Conservation (phyloP, 2,797 vertebrate species). For the Tolypeutes matacus region DNA sequence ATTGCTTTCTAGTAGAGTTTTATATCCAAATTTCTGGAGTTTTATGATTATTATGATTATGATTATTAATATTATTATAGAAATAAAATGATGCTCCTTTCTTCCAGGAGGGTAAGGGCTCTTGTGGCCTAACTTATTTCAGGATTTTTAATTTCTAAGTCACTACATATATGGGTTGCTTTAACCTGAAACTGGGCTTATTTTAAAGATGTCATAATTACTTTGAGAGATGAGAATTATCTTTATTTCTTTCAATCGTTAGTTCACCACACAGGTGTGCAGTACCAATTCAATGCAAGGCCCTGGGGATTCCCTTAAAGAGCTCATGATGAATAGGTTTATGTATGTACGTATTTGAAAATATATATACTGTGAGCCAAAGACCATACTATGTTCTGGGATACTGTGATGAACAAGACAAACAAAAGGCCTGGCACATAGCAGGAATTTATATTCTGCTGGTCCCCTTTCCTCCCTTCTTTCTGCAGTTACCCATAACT, state of each 20-base stretch:
- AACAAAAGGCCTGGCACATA: not conserved
- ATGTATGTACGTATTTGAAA: not conserved
- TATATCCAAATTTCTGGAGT: not conserved
- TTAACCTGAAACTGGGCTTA: slow-evolving; percentile 30
- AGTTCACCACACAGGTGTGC: not conserved
- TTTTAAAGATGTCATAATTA: slow-evolving; percentile 25
- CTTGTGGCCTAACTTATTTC: slow-evolving; percentile 67
- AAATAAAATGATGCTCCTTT: slow-evolving; percentile 42
- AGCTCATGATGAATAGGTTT: not conserved
- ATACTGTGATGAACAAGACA: not conserved
- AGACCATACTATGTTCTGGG: not conserved
- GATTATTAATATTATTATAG: slow-evolving; percentile 30
- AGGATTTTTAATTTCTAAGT: slow-evolving; percentile 77
- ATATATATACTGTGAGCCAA: not conserved
- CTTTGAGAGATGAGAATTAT: slow-evolving; percentile 1
- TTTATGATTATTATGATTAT: not conserved
- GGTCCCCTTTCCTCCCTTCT: not conserved
- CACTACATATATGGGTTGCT: not conserved
- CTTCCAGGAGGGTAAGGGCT: not conserved
- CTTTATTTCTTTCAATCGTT: slow-evolving; percentile 31
- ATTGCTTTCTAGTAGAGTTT: slow-evolving; percentile 27
- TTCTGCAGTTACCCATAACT: not conserved
- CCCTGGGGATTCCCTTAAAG: not conserved
- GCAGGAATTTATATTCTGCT: not conserved
- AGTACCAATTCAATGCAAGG: not conserved